Conservation (phyloP, 2,888 invertebrate genomes). For the Acrobasis consociella region DNA sequence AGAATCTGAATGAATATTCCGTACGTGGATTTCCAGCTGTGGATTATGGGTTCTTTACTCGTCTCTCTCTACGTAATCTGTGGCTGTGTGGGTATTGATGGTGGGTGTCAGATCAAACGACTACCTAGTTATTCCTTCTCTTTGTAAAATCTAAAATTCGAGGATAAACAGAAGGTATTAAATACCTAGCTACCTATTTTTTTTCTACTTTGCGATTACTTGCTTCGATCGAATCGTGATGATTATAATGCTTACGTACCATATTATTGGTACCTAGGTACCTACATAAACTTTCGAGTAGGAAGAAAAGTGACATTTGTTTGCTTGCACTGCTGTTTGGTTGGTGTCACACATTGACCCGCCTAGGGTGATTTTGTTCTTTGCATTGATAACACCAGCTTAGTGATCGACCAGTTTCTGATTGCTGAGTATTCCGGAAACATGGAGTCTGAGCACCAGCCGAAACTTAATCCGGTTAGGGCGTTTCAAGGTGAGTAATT, state of each 20-base stretch:
- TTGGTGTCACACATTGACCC: neutral
- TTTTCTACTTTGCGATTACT: neutral
- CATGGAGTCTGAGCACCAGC: conserved; percentile 70
- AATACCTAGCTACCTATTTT: too few relatives aligned
- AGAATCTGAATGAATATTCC: too few relatives aligned
- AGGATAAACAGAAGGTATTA: too few relatives aligned
- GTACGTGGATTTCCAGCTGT: too few relatives aligned
- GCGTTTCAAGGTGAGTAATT: conserved; percentile 66
- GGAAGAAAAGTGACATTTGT: neutral
- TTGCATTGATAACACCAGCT: conserved; percentile 26
- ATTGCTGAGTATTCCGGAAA: conserved; percentile 31
- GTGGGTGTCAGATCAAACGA: too few relatives aligned
- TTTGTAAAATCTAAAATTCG: too few relatives aligned
- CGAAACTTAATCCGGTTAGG: conserved; percentile 69
- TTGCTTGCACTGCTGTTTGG: neutral
- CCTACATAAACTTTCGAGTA: neutral
- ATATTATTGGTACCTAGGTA: too few relatives aligned
- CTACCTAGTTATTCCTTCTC: too few relatives aligned
- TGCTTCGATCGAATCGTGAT: neutral
- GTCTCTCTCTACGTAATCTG: too few relatives aligned
- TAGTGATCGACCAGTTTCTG: neutral
- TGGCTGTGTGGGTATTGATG: too few relatives aligned
- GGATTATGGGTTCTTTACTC: too few relatives aligned
- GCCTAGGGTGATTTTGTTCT: conserved; percentile 5
- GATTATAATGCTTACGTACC: neutral